Evolutionary conservation across 1,140 invertebrate species (phyloP).

Genomic region (Druon quercuslanigerum): DNA sequence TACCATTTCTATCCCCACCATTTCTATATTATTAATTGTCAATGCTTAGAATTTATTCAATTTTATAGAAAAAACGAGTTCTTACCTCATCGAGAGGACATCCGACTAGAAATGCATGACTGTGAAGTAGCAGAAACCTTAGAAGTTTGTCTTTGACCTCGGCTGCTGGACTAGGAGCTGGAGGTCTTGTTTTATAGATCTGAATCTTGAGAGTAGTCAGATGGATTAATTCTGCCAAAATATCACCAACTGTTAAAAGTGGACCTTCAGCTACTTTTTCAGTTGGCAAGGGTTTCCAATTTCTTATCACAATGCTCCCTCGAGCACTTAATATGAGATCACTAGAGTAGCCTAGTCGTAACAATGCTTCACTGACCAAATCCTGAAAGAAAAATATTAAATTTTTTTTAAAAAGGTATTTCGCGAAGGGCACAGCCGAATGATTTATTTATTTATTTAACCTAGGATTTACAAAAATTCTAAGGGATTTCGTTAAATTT

Average conservation of each 20-base stretch:
- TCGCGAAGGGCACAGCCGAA: too few relatives aligned
- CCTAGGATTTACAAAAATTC: too few relatives aligned
- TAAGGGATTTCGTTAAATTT: too few relatives aligned
- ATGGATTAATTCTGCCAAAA: slow-evolving; percentile 93
- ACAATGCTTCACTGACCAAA: slow-evolving; percentile 80
- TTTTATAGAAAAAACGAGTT: slow-evolving; percentile 44
- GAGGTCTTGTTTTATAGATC: slow-evolving; percentile 86
- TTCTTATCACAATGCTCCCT: slow-evolving; percentile 93
- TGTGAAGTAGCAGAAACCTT: slow-evolving; percentile 90
- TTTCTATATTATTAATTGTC: too few relatives aligned
- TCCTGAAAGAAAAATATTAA: slow-evolving; percentile 69
- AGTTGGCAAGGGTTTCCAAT: slow-evolving; percentile 94
- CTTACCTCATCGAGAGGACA: slow-evolving; percentile 95
- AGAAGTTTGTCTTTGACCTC: slow-evolving; percentile 96
- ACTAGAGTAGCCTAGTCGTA: slow-evolving; percentile 80
- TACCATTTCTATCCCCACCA: too few relatives aligned
- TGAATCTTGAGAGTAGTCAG: slow-evolving; percentile 93
- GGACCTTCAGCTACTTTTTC: slow-evolving; percentile 92
- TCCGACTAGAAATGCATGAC: slow-evolving; percentile 89
- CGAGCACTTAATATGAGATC: slow-evolving; percentile 72
- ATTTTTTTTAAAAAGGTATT: slow-evolving; percentile 23
- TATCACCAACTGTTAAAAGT: slow-evolving; percentile 91
- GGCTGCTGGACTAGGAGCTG: slow-evolving; percentile 79
- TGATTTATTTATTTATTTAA: too few relatives aligned
- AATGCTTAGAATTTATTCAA: too few relatives aligned